phyloP scores from a whole-genome alignment of 2,888 invertebrate genomes.

The Eupeodes luniger region DNA sequence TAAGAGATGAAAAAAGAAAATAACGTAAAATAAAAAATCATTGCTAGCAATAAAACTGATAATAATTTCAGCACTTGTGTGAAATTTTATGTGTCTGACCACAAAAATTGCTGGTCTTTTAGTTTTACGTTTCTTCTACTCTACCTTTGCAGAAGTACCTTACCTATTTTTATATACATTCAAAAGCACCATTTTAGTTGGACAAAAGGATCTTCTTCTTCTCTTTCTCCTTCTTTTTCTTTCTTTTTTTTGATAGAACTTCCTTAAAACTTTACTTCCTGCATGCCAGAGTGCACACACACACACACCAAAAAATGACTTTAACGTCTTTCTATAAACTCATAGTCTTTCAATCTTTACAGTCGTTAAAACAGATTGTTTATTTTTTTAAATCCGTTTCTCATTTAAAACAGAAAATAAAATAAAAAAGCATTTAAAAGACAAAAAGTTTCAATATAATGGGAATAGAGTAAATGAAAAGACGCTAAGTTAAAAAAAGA shows the following conservation, averaged over 20 bases:
- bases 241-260: not conserved
- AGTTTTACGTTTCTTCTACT: conserved; percentile 1
- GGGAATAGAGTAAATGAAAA: not conserved
- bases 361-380: conserved; percentile 18
- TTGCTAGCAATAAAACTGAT: conserved; percentile 19
- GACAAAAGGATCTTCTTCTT: not conserved
- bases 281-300: not conserved
- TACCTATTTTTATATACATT: not conserved
- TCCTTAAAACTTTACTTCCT: conserved; percentile 21
- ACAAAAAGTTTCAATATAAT: not conserved
- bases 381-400: conserved; percentile 20
- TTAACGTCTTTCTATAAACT: not conserved
- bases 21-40: conserved; percentile 8
- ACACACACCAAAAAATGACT: not conserved
- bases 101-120: conserved; percentile 21
- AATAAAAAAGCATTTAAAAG: not conserved
- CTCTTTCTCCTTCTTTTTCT: not conserved
- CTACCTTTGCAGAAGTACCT: not conserved
- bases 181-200: conserved; percentile 1
- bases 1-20: not conserved
- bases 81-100: conserved; percentile 23
- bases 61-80: conserved; percentile 21
- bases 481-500: not conserved
- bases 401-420: not conserved
- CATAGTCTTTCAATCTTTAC: conserved; percentile 1